Evolutionary conservation across 2,113 vertebrate species (phyloP).

Genomic region (Limnothrissa miodon): DNA sequence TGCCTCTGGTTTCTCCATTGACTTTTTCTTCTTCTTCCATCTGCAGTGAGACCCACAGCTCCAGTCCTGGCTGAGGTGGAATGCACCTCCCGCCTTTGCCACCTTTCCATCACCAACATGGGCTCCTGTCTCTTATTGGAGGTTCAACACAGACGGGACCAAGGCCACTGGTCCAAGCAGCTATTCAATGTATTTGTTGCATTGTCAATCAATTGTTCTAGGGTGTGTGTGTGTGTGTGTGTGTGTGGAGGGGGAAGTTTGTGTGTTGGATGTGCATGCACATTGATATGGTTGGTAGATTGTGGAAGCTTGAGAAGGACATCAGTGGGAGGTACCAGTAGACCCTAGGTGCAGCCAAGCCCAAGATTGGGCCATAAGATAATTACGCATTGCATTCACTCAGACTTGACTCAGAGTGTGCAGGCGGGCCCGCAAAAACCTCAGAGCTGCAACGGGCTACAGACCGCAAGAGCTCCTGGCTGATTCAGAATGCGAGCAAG

Average conservation of each 20-base stretch:
- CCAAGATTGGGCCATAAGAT: not conserved
- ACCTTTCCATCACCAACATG: conserved; percentile 31
- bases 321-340: not conserved
- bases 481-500: conserved; percentile 58
- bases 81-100: conserved; percentile 56
- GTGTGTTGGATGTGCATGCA: not conserved
- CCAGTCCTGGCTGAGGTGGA: conserved; percentile 36
- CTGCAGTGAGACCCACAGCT: conserved; percentile 46
- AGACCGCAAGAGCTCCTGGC: conserved; percentile 22
- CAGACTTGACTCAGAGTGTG: not conserved
- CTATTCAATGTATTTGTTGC: conserved; percentile 27
- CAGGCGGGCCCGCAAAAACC: conserved; percentile 32
- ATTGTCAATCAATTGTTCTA: no score
- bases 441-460: conserved; percentile 20
- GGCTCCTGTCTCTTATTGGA: conserved; percentile 44
- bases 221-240: not conserved
- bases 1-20: not conserved
- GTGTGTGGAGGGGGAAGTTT: not conserved
- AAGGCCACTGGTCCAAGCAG: not conserved
- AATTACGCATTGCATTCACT: not conserved
- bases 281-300: not conserved
- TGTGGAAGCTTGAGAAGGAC: not conserved
- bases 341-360: not conserved
- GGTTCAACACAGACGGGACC: conserved; percentile 49
- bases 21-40: not conserved